Evolutionary conservation across 2,888 invertebrate species (phyloP), one percentile per base, ranked within the genome.

Genomic region (Argynnis bischoffii): DNA sequence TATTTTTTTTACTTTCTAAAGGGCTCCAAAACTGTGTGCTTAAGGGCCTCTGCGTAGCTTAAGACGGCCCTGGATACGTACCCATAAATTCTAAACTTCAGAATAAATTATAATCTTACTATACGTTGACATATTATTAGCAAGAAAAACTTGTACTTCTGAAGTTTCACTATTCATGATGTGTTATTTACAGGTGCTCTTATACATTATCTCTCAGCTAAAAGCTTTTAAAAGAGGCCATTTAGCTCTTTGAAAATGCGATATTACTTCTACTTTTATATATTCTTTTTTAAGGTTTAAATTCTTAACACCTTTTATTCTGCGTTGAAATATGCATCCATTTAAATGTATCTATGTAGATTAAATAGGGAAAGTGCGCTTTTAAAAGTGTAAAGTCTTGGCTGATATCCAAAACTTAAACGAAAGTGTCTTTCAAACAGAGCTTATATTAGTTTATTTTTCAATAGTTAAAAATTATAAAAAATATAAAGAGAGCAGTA

Each of bases 261-360:
- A 48, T 61, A 61, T 61, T 55, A 61, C 60, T 48, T 47, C 60
- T 50, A 61, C n/a, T 18, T 55, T 61, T 66, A 61, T 60, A 60
- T n/a, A 21, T 55, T 60, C 60, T 50, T 51, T 60, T 66, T 60
- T 55, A 60, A 55, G 35, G 21, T 55, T 60, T 55, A 55, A 54
- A 61, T 48, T 35, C 59, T 66, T 35, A 66, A 66, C 60, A 66
- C 55, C 55, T 66, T 66, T 66, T 66, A 50, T 65, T 65, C 65
- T 55, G 48, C 18, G 11, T 60, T 21, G 60, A 54, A 66, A 66
- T 54, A 55, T 48, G 16, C 11, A 18, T 4, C 50, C 35, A 55
- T 66, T 60, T 61, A 55, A 50, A 66, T 35, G 13, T 61, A 66
- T 55, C 55, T 66, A 35, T 50, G 48, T 41, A 60, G n/a, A 61